A percentile compares a stretch with the other conserved stretches of the same genome.
Conservation (phyloP, 2,797 vertebrate genomes). For the Cuniculus paca region DNA sequence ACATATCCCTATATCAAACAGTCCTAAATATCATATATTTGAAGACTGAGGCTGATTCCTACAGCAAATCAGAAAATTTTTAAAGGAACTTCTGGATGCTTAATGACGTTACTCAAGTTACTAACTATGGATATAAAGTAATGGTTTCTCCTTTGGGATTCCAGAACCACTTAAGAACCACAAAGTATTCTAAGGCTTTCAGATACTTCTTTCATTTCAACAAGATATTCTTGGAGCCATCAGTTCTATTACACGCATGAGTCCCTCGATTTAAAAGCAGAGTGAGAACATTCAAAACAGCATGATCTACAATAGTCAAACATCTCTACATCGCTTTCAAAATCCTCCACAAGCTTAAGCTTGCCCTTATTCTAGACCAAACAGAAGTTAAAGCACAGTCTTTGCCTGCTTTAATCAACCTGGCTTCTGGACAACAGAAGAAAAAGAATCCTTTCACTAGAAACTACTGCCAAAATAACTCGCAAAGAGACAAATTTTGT, state of each 20-base stretch:
- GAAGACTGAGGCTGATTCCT: neutral
- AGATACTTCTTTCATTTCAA: slow-evolving; percentile 29
- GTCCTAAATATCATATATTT: neutral
- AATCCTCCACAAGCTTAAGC: neutral
- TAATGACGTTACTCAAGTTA: neutral
- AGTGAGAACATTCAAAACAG: neutral
- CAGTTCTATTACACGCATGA: neutral
- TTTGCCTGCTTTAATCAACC: neutral
- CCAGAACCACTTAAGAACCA: neutral
- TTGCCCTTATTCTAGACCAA: neutral
- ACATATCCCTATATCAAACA: neutral
- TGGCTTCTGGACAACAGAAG: neutral
- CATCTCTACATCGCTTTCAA: neutral
- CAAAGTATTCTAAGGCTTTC: neutral
- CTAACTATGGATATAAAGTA: neutral
- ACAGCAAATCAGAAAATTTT: neutral
- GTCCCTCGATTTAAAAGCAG: neutral
- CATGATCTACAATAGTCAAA: neutral
- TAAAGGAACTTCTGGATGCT: neutral
- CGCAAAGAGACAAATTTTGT: neutral
- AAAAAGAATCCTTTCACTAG: neutral
- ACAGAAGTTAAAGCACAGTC: neutral
- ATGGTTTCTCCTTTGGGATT: neutral
- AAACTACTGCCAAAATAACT: neutral
- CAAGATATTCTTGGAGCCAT: slow-evolving; percentile 32